Evolutionary conservation across 2,113 vertebrate species (phyloP), one percentile per base, ranked within the genome.

Genomic region (Amblyornis subalaris): DNA sequence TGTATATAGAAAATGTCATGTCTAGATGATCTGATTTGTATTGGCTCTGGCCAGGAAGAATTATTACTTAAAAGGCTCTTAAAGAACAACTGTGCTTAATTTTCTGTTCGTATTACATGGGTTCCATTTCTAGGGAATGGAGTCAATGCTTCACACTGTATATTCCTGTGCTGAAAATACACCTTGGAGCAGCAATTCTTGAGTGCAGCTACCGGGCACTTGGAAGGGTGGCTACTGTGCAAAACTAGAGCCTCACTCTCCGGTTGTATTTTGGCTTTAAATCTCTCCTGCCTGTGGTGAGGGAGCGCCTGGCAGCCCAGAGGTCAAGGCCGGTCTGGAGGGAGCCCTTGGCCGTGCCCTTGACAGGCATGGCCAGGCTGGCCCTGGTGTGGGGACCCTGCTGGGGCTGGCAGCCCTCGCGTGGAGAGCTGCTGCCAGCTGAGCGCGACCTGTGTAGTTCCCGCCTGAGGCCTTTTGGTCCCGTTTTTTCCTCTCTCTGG

Each of bases 1-100:
- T 98, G 98, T 98, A 98, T 95, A 98, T 98, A 98, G 97, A 97
- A 97, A 97, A 95, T 97, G 97, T 98, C 93, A 90, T 93, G 96
- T 98, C 97, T 97, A 96, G 97, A 97, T 98, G 96, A 98, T 98
- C 96, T 95, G 97, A 97, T 97, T 96, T 98, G 96, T 98, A 97
- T 96, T 97, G 97, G 97, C 97, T 96, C 95, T 93, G 96, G 98
- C 98, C 98, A 96, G 96, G 96, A 98, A 97, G 96, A 98, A 97
- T 97, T 94, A 96, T 84, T 97, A 96, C 88, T 89, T 97, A 96
- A 97, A 95, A 98, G 97, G 97, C 97, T 98, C 97, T 98, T 97
- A 96, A 97, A 97, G 97, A 95, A 95, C 94, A 97, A 97, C 89
- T 97, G 96, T 96, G 95, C 96, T 98, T 97, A 95, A 96, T 97